These are phyloP conservation scores for Cartodere bifasciata DNA, from an alignment of 2,888 invertebrate species.

Conservation along the genomic window DNA sequence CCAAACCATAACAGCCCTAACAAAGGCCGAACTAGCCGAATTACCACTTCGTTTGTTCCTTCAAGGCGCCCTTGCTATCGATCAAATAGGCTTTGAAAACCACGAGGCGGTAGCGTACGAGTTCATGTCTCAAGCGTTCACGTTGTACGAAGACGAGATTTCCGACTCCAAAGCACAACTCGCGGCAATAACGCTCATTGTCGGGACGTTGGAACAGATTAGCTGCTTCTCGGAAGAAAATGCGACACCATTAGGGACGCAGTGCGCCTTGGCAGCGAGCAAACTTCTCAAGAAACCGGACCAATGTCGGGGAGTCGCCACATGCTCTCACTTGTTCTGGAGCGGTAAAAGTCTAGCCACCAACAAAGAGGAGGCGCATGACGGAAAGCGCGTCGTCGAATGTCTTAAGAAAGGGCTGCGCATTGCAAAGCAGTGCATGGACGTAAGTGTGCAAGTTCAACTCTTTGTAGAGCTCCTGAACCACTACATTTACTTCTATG, in stretches of 20 bases:
- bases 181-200: constrained; percentile 89
- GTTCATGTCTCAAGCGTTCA: constrained; percentile 91
- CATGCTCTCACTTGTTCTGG: constrained; percentile 96
- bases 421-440: constrained; percentile 96
- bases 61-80: constrained; percentile 89
- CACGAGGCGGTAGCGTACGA: constrained; percentile 97
- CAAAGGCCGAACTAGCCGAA: constrained; percentile 91
- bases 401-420: constrained; percentile 91
- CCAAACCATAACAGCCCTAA: constrained; percentile 84
- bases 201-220: constrained; percentile 91
- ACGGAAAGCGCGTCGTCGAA: constrained; percentile 83
- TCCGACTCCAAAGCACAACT: constrained; percentile 94
- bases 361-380: constrained; percentile 54
- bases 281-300: constrained; percentile 96
- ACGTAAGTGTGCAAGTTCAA: constrained; percentile 90
- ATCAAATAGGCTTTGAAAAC: constrained; percentile 85
- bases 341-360: constrained; percentile 54
- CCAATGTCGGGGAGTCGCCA: constrained; percentile 89
- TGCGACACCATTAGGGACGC: constrained; percentile 89
- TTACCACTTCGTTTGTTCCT: constrained; percentile 86
- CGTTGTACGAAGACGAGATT: constrained; percentile 96
- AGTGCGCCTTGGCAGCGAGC: constrained; percentile 91
- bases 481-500: constrained; percentile 85
- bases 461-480: constrained; percentile 90
- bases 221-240: constrained; percentile 93